Evolutionary conservation across 2,797 vertebrate species (phyloP).

Genomic region (Tauraco hartlaubi): DNA sequence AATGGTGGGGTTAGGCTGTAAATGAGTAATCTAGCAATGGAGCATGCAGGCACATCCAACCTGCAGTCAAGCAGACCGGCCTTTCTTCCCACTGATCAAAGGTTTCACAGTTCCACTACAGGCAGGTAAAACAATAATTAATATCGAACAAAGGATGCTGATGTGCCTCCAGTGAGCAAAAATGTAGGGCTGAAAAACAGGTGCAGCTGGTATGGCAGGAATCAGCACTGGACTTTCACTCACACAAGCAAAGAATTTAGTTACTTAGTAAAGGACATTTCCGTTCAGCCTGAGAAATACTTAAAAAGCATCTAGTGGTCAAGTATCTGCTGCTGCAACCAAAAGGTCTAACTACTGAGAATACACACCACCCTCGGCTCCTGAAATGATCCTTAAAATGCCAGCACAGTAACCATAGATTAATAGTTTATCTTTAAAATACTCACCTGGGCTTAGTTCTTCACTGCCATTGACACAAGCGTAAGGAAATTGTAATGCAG

Average conservation of each 20-base stretch:
- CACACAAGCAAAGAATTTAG: neutral
- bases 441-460: neutral
- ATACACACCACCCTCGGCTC: neutral
- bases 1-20: neutral
- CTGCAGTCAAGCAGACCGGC: neutral
- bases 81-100: slow-evolving; percentile 1
- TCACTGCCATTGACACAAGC: neutral
- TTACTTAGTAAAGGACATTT: neutral
- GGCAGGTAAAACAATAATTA: slow-evolving; percentile 19
- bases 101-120: neutral
- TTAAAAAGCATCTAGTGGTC: neutral
- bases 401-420: neutral
- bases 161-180: neutral
- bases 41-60: neutral
- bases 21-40: slow-evolving; percentile 31
- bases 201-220: neutral
- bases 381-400: neutral
- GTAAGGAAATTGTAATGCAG: neutral
- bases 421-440: neutral
- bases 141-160: neutral
- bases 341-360: neutral
- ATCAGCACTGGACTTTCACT: neutral
- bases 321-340: neutral
- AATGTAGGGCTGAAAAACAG: neutral
- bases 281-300: neutral